Evolutionary conservation across 2,113 vertebrate species (phyloP), one percentile per base, ranked within the genome.

Genomic region (Macaca mulatta): DNA sequence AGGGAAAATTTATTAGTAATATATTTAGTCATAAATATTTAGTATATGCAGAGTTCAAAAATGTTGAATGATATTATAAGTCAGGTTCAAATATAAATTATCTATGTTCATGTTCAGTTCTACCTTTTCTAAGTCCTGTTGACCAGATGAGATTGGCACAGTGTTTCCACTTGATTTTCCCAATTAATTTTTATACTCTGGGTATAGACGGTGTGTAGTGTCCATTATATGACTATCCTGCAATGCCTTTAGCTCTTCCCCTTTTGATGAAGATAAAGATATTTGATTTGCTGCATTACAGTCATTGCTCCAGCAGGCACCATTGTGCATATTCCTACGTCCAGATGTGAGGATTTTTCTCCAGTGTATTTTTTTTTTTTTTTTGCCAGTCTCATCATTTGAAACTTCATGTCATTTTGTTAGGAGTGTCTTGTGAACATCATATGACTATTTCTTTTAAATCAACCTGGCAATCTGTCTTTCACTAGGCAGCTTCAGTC

Each of bases 201-300:
- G 3, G 25, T 18, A 3, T 61, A 10, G 40, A 22, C 12, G 20
- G 43, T 0, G 1, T 52, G 43, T 8, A 2, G 3, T 14, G 12
- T n/a, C 48, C 20, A 8, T 43, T 13, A 50, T 20, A 4, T 14
- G 20, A 25, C 20, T 27, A 5, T 22, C n/a, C 22, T 82, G 52
- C n/a, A 30, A 6, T 6, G 22, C n/a, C 22, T 17, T 25, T 84
- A 27, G 59, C 14, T 45, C n/a, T 77, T 69, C 32, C 17, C 32
- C 16, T 6, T 67, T 27, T 16, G 3, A 38, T 38, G 70, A 32
- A 78, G 25, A 25, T 43, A n/a, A 23, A 0, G 38, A 13, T 38
- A 23, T 78, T 57, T 48, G 38, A 38, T 78, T 43, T 78, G 59
- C 14, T 48, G 38, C 38, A 12, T 77, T 69, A 17, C 16, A 77